Base-by-base conservation (phyloP, 1,140 invertebrate species). In the Drosophila kohkoa region DNA sequence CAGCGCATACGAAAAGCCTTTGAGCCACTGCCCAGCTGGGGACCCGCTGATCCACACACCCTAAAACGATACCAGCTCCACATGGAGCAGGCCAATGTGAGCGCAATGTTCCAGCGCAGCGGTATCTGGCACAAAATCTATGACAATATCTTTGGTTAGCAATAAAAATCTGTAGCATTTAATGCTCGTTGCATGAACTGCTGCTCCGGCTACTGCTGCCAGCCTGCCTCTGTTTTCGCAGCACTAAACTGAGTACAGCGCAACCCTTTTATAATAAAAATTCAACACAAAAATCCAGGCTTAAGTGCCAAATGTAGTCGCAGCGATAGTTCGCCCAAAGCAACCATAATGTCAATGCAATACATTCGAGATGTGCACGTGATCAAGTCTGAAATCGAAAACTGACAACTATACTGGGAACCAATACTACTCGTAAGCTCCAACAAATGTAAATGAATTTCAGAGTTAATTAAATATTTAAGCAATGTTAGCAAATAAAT, bases 11-110 rank as follows among this genome's bases (percentile, higher is more conserved):
- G 72, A 13, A 92, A 88, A 32, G 91, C 92, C 5, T 94, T 93
- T 67, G 92, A 75, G 70, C 94, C 93, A 5, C 93, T 93, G 11
- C 75, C 91, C 13, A 83, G 94, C 13, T 95, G 95, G 95, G 94
- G 95, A 16, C 95, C 95, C 2, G 28, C 46, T 51, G 83, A 92
- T 59, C 79, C 91, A 1, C 63, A 49, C 30, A 83, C 78, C 49
- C 77, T 92, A n/a, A 83, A 91, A 55, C 81, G 88, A 4, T 92
- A 92, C 55, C 75, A 90, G 54, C 73, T 79, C 1, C 74, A 59
- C 52, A 59, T 82, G 41, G 67, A 88, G 62, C 83, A 91, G 68
- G 62, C 54, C 46, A 75, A 83, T 49, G 64, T 20, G 5, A 75
- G 52, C 8, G 72, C 79, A 41, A 77, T 92, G 52, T 92, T 92